Conservation (phyloP, 1,140 invertebrate species). For the Yoshiicerus persimilis region DNA sequence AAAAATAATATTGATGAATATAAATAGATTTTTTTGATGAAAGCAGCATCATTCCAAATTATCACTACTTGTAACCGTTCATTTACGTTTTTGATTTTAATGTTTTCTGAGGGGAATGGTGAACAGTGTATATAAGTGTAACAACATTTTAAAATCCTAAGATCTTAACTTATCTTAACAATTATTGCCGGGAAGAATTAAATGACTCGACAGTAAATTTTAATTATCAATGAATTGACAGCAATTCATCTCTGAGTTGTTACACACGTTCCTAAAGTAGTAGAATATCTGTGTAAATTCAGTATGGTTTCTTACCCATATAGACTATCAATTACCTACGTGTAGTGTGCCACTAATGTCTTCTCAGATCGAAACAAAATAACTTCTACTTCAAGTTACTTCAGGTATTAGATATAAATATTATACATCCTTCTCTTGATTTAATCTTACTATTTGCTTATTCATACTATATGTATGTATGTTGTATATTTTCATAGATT, state of each 20-base stretch:
- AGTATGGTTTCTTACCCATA: background rate
- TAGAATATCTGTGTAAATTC: background rate
- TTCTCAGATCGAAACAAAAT: background rate
- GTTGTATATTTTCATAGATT: background rate
- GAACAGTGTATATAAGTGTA: background rate
- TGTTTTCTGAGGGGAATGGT: background rate
- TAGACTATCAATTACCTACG: background rate
- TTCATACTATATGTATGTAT: background rate
- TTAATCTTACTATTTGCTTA: background rate
- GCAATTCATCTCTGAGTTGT: background rate
- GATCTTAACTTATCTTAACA: too few relatives aligned
- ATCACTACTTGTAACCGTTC: background rate
- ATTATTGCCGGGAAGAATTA: background rate
- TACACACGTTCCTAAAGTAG: background rate
- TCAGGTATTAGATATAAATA: background rate
- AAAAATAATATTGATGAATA: background rate
- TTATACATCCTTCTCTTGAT: background rate
- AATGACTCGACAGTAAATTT: background rate
- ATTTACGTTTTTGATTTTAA: background rate
- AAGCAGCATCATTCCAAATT: background rate
- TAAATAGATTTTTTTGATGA: background rate
- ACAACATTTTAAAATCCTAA: background rate
- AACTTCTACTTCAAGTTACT: background rate
- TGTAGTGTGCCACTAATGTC: background rate
- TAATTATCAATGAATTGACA: background rate